These are phyloP conservation scores for Chromis chromis DNA, from an alignment of 2,797 vertebrate species.

Conservation along the genomic window DNA sequence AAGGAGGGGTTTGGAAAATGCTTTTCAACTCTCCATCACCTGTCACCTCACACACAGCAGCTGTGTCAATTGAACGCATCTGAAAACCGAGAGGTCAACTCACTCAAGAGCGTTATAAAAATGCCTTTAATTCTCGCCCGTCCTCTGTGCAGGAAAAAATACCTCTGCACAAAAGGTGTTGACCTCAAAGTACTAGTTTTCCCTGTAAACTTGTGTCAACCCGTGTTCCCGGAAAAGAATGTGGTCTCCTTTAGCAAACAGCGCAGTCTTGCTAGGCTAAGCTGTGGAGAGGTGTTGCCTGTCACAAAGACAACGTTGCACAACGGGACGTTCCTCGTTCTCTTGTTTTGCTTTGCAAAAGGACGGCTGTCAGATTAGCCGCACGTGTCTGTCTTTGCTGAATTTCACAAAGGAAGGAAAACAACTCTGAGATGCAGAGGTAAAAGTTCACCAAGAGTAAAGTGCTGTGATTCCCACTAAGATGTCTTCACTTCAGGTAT, in stretches of 20 bases:
- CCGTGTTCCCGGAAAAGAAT: constrained; percentile 39
- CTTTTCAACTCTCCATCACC: constrained; percentile 74
- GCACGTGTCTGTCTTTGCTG: constrained; percentile 36
- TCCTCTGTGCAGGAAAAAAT: constrained; percentile 19
- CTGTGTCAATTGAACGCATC: constrained; percentile 63
- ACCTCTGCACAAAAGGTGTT: constrained; percentile 55
- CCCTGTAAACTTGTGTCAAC: constrained; percentile 56
- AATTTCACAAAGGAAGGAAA: constrained; percentile 28
- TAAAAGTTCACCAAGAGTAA: neutral
- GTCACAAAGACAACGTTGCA: constrained; percentile 55
- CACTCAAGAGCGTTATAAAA: constrained; percentile 56
- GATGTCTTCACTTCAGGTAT: constrained; percentile 2
- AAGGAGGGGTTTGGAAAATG: constrained; percentile 63
- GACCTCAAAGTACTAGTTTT: constrained; percentile 60
- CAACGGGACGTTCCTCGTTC: constrained; percentile 63
- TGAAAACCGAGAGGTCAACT: constrained; percentile 67
- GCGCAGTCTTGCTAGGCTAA: neutral
- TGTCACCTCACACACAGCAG: constrained; percentile 72
- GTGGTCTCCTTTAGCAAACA: constrained; percentile 62
- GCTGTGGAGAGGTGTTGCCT: constrained; percentile 45
- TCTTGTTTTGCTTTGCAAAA: constrained; percentile 12
- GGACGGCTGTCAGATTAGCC: constrained; percentile 51
- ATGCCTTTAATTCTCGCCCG: constrained; percentile 52
- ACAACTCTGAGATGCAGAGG: constrained; percentile 3
- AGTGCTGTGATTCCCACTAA: neutral